Base-by-base conservation (phyloP, 2,113 vertebrate species). In the Erythrocercus mccallii region DNA sequence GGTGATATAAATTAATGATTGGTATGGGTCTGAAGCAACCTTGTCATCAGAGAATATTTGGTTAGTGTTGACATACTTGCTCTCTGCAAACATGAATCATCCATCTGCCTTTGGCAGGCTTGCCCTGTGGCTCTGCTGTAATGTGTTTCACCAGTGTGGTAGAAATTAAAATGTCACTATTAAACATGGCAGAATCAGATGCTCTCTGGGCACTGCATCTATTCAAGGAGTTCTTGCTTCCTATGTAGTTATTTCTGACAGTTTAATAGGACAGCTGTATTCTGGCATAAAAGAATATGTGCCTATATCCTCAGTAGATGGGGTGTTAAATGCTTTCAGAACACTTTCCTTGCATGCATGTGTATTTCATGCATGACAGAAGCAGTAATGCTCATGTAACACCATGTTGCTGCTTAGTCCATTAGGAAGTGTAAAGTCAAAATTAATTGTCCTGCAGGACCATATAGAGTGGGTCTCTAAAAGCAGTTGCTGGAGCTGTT, bases 151-250 rank as follows among this genome's bases (percentile, higher is more conserved):
- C 90, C 60, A 92, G 40, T 51, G 78, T 86, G 82, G 40, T 60
- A 89, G 88, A 93, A 88, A 95, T 93, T 48, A 92, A 96, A 95
- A 92, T 88, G 90, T 96, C 94, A 78, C 81, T 92, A 64, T 95
- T 94, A 96, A 94, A 92, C 92, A 72, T 71, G 72, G 92, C 90
- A 96, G 81, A 95, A 92, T 95, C 85, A 83, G 88, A 88, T 94
- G 82, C 72, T 86, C 24, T 90, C 64, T 93, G 87, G 33, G 68
- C 24, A 72, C 84, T 1, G 10, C 58, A 54, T 92, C 78, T 88
- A 68, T 95, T 87, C 1, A 6, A 93, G 80, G 73, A 91, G 33
- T 50, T 93, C 70, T 80, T 76, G 74, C 68, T 92, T 94, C 72
- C 71, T 83, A 3, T 61, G 54, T 80, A 70, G 93, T 81, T 80